These are phyloP conservation scores for Heliothis subflexa DNA, from an alignment of 1,140 invertebrate species.

Conservation along the genomic window DNA sequence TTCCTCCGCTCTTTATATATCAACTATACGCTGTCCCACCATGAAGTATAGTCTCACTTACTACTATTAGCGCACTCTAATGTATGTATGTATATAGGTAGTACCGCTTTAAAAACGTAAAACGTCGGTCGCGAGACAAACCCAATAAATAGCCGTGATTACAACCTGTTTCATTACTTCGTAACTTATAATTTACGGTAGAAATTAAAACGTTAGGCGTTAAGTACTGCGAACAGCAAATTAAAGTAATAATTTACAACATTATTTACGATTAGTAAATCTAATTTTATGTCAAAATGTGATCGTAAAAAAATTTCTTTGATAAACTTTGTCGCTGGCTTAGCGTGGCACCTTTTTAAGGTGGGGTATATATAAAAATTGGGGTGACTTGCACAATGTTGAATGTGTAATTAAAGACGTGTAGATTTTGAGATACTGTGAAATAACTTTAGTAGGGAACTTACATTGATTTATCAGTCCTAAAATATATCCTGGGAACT, in stretches of 20 bases:
- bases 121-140: conserved; percentile 2
- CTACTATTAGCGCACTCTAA: conserved; percentile 58
- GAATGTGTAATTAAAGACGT: not conserved
- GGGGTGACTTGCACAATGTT: not conserved
- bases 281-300: conserved; percentile 38
- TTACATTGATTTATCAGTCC: too few species aligned
- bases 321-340: conserved; percentile 1
- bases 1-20: conserved; percentile 66
- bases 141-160: conserved; percentile 41
- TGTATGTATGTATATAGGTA: too few species aligned
- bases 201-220: conserved; percentile 32
- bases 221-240: conserved; percentile 25
- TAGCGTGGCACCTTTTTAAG: not conserved
- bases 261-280: conserved; percentile 41
- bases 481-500: too few species aligned
- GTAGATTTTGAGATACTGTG: too few species aligned
- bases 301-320: conserved; percentile 36
- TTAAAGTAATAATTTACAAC: conserved; percentile 43
- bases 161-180: conserved; percentile 27
- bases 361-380: not conserved
- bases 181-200: conserved; percentile 28
- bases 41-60: conserved; percentile 60
- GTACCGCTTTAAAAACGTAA: conserved; percentile 9
- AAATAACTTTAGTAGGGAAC: too few species aligned
- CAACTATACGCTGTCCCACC: conserved; percentile 48